Percentiles rank a stretch among this genome's conserved stretches.
phyloP scores from a whole-genome alignment of 35 echinoderm and acorn worm genomes.

The Holothuria glaberrima region DNA sequence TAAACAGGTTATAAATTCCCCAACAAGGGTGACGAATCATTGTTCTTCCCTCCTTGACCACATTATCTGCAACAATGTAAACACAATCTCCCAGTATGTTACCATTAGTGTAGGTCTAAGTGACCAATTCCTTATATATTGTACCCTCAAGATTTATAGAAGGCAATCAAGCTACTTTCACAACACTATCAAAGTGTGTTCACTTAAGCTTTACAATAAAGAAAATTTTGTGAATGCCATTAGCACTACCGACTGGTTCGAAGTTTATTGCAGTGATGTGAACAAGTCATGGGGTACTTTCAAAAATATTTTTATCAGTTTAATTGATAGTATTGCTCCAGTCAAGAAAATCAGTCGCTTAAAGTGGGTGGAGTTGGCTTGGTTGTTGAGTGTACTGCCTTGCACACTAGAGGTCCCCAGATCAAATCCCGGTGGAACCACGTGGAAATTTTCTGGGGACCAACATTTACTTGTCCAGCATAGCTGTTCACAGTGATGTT shows the following conservation, averaged over 20 bases:
- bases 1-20: constrained; percentile 7
- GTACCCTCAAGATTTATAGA: background rate
- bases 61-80: constrained; percentile 21
- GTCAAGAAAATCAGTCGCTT: too few relatives aligned
- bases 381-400: too few relatives aligned
- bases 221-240: too few relatives aligned
- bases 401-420: too few relatives aligned
- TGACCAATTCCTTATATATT: constrained; percentile 22
- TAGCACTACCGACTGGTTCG: too few relatives aligned
- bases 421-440: too few relatives aligned
- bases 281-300: background rate
- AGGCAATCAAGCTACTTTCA: background rate
- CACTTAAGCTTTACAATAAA: background rate
- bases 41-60: constrained; percentile 17
- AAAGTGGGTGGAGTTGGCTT: too few relatives aligned
- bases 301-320: background rate
- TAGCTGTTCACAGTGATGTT: too few relatives aligned
- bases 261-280: background rate
- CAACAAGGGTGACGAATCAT: background rate
- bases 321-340: too few relatives aligned
- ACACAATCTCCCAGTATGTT: background rate
- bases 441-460: too few relatives aligned
- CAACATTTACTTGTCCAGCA: too few relatives aligned
- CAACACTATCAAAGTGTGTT: background rate
- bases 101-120: background rate